Conservation (phyloP, 2,797 vertebrate species). For the Malurus leucopterus region DNA sequence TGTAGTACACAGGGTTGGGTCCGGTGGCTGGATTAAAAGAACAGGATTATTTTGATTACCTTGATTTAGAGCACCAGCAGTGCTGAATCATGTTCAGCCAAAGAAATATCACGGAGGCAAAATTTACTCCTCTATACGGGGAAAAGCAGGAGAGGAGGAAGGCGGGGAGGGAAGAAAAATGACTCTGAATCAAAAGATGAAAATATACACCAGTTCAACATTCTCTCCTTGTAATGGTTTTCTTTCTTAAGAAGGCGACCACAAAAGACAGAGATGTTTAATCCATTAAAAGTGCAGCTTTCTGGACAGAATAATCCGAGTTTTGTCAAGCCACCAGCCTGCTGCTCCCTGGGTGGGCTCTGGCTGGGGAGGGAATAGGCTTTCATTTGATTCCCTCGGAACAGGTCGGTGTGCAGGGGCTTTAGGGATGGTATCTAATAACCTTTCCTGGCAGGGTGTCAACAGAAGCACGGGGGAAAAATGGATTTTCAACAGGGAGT, state of each 20-base stretch:
- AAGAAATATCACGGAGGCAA: conserved; percentile 26
- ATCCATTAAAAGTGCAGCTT: conserved; percentile 33
- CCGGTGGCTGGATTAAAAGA: conserved; percentile 23
- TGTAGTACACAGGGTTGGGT: neutral
- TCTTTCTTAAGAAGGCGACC: conserved; percentile 16
- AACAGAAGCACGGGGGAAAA: neutral
- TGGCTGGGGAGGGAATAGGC: neutral
- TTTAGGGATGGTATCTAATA: conserved; percentile 8
- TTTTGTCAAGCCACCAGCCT: conserved; percentile 11
- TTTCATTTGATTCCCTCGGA: conserved; percentile 2
- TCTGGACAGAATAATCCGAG: conserved; percentile 16
- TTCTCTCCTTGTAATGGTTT: conserved; percentile 5
- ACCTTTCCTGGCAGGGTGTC: neutral
- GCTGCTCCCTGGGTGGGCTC: conserved; percentile 54
- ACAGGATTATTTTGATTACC: conserved; percentile 43
- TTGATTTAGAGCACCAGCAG: neutral
- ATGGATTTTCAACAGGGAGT: neutral
- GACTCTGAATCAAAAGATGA: neutral
- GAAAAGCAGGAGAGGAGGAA: neutral
- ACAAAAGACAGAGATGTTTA: conserved; percentile 47
- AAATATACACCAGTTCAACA: neutral
- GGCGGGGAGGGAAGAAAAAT: conserved; percentile 24
- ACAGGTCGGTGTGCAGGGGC: neutral
- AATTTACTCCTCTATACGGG: conserved; percentile 34
- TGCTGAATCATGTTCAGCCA: conserved; percentile 47